Base-by-base conservation (phyloP, 2,113 vertebrate species). In the Rostratula benghalensis region DNA sequence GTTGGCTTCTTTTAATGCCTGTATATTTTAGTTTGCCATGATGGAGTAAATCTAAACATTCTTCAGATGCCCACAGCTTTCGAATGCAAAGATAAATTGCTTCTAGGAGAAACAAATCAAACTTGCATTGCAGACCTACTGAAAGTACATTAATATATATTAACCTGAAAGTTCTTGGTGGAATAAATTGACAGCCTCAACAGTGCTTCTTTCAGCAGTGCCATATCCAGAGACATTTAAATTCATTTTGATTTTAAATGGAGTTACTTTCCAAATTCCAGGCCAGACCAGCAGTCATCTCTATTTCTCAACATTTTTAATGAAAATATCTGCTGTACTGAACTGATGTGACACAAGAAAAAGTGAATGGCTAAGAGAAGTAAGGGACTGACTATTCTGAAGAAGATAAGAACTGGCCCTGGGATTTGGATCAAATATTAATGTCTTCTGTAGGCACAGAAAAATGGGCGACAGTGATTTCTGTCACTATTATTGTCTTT, bases 71-170 rank as follows among this genome's bases (percentile, higher is more conserved):
- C 87, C 94, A 54, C 75, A 93, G 88, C 89, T 96, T 94, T 95
- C 65, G 89, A 97, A 96, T 97, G 97, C 96, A 95, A 96, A 94
- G 64, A 50, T 95, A 96, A 96, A 97, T 97, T 97, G 84, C 89
- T 97, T 97, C 70, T 90, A 94, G 89, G 91, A 97, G 96, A 98
- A 98, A 97, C 89, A 98, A 97, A 97, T 97, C 28, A 31, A 65
- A 65, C 63, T 65, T 31, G 28, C 28, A 15, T 65, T 65, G 63
- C 63, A 43, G 20, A 43, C 63, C 63, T 65, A 65, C 39, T 20
- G 89, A 90, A 96, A 94, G 89, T 70, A 78, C 90, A 95, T 95
- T 96, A 95, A 96, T 95, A 95, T 93, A 67, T 94, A 96, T 95
- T 96, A 94, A 78, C 12, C 79, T 93, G 90, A 92, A 96, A 92